phyloP scores from a whole-genome alignment of 2,888 invertebrate genomes.

The Amphipoea oculea region DNA sequence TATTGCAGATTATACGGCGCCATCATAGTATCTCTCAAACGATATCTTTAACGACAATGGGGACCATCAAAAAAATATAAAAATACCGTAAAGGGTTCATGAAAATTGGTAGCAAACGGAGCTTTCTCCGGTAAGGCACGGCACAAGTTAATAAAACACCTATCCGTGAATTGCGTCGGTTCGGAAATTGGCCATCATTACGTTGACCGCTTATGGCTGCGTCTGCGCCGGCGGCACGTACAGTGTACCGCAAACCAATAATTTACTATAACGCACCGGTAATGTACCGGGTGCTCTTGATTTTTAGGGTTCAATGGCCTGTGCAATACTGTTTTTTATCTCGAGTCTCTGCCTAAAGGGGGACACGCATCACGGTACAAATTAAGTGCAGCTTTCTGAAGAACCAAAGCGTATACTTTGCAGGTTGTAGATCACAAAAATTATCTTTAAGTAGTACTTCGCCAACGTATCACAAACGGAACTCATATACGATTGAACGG shows the following conservation, averaged over 20 bases:
- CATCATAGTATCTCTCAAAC: constrained; percentile 26
- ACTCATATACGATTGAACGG: constrained; percentile 5
- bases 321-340: constrained; percentile 63
- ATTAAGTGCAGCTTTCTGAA: constrained; percentile 26
- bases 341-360: constrained; percentile 50
- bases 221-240: constrained; percentile 69
- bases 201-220: constrained; percentile 75
- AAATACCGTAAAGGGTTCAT: constrained; percentile 47
- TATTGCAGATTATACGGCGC: constrained; percentile 41
- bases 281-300: constrained; percentile 76
- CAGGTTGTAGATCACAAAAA: constrained; percentile 18
- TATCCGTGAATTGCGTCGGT: constrained; percentile 70
- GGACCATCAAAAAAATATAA: constrained; percentile 49
- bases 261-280: constrained; percentile 79
- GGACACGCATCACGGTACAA: constrained; percentile 8
- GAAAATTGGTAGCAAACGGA: constrained; percentile 48
- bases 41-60: constrained; percentile 51
- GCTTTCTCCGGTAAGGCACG: constrained; percentile 62
- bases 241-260: constrained; percentile 77
- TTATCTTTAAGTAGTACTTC: constrained; percentile 16
- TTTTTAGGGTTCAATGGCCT: constrained; percentile 70
- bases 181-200: constrained; percentile 84
- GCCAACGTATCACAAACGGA: not conserved
- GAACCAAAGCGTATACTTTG: constrained; percentile 9
- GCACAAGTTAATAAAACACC: constrained; percentile 69